Conservation (phyloP, 1,140 invertebrate species). For the Epicauta chinensis region DNA sequence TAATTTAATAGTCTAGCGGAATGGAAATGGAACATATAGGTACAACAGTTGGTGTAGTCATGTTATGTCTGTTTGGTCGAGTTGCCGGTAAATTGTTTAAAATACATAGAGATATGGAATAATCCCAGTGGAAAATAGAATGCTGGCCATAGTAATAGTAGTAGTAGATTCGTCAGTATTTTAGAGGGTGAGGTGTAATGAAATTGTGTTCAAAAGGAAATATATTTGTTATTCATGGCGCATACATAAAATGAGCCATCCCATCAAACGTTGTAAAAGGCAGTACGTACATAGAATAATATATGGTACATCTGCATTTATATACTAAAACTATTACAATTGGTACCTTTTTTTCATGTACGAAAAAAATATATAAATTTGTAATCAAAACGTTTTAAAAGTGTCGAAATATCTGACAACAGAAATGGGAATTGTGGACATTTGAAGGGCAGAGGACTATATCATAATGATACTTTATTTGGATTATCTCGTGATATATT, state of each 20-base stretch:
- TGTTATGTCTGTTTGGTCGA: neutral
- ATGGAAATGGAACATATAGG: too few species aligned
- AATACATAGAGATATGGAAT: conserved; percentile 7
- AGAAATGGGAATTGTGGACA: conserved; percentile 8
- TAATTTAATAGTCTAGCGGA: too few species aligned
- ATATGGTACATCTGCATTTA: conserved; percentile 7
- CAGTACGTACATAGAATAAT: conserved; percentile 14
- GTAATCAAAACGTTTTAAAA: too few species aligned
- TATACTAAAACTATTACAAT: neutral
- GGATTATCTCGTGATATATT: conserved; percentile 19
- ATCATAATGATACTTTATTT: conserved; percentile 18
- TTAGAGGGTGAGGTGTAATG: neutral
- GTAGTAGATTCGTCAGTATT: too few species aligned
- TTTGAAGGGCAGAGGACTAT: conserved; percentile 7
- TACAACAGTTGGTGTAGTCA: too few species aligned
- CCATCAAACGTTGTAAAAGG: conserved; percentile 17
- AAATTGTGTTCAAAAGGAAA: conserved; percentile 20
- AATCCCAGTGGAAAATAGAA: conserved; percentile 8
- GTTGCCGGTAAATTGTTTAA: conserved; percentile 9
- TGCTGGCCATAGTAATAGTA: too few species aligned
- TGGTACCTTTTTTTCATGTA: too few species aligned
- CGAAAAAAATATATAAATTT: too few species aligned
- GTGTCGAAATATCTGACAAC: too few species aligned
- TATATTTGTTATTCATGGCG: conserved; percentile 20
- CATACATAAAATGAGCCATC: conserved; percentile 20